These are phyloP conservation scores for Myocastor coypus DNA, from an alignment of 2,113 vertebrate genomes.

Conservation along the genomic window DNA sequence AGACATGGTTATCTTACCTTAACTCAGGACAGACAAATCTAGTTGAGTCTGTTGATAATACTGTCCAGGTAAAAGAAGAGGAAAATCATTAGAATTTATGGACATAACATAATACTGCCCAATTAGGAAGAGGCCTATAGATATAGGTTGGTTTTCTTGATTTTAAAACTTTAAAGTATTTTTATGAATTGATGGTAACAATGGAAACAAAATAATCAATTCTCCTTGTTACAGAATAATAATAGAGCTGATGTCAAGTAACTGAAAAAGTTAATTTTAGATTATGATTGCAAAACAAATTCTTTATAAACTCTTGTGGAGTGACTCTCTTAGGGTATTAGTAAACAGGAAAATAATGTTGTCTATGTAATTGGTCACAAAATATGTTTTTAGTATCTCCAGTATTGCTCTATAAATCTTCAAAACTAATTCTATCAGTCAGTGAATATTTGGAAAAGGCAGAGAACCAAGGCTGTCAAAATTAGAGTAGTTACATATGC, in stretches of 20 bases:
- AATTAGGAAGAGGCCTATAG: neutral
- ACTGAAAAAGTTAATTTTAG: constrained; percentile 11
- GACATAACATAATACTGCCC: neutral
- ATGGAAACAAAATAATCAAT: neutral
- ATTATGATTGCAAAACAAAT: neutral
- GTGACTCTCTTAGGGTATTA: neutral
- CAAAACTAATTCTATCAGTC: constrained; percentile 10
- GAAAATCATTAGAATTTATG: neutral
- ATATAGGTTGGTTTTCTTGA: neutral
- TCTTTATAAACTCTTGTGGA: neutral
- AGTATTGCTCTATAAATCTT: neutral
- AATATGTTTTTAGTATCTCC: neutral
- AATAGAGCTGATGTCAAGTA: neutral
- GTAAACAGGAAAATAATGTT: neutral
- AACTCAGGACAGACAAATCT: neutral
- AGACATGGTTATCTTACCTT: neutral
- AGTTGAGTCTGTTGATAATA: neutral
- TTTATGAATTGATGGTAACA: neutral
- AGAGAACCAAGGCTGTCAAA: neutral
- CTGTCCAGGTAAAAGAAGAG: neutral
- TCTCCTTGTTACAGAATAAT: neutral
- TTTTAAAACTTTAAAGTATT: neutral
- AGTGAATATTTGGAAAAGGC: neutral
- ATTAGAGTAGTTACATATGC: neutral
- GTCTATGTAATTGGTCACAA: neutral